These are phyloP conservation scores for Miichthys miiuy DNA, from an alignment of 2,797 vertebrate species.

Conservation along the genomic window DNA sequence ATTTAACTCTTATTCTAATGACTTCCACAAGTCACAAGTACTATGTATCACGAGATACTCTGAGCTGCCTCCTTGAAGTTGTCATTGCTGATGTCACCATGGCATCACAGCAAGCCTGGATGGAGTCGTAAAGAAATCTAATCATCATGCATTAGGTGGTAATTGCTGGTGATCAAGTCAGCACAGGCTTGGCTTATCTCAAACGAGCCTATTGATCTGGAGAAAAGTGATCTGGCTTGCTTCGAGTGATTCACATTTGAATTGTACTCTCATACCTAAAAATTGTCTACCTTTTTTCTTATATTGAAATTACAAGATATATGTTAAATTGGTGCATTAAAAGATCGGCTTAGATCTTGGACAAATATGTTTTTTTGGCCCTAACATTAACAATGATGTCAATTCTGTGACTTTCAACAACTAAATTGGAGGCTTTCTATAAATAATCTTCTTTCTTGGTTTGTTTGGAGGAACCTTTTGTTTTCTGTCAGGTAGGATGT, in stretches of 20 bases:
- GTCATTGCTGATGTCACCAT: neutral
- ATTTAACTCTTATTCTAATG: too few species aligned
- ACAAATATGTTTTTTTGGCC: neutral
- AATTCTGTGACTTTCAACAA: neutral
- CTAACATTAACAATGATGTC: neutral
- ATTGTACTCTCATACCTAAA: too few species aligned
- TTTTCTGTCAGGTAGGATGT: neutral
- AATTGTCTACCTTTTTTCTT: neutral
- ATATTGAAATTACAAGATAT: neutral
- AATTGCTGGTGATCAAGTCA: neutral
- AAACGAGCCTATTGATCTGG: neutral
- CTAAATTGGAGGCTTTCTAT: neutral
- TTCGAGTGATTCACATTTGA: neutral
- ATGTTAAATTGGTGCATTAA: neutral
- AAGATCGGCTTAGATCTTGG: neutral
- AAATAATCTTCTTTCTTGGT: neutral
- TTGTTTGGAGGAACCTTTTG: neutral
- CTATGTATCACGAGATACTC: neutral
- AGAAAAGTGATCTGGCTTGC: neutral
- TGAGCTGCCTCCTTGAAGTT: neutral
- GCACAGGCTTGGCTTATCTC: neutral
- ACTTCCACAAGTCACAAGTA: neutral
- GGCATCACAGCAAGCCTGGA: neutral
- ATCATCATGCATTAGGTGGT: neutral
- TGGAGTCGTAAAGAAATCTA: neutral